phyloP scores from a whole-genome alignment of 2,888 invertebrate genomes.

The Hirtodrosophila trivittata region DNA sequence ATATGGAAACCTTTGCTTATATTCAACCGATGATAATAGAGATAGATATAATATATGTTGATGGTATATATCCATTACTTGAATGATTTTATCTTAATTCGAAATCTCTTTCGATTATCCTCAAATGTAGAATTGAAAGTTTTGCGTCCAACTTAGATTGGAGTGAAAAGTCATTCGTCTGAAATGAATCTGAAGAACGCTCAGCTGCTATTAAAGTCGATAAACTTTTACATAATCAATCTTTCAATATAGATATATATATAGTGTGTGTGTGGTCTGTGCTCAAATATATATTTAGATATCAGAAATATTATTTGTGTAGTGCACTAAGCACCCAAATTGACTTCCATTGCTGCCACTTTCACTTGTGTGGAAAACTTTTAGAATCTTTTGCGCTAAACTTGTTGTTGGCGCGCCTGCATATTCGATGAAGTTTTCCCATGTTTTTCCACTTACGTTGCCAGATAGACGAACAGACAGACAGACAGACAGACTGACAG shows the following conservation, averaged over 20 bases:
- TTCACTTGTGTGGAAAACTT: slow-evolving; percentile 65
- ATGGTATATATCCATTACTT: too few species aligned
- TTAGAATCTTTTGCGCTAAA: slow-evolving; percentile 55
- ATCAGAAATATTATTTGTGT: slow-evolving; percentile 27
- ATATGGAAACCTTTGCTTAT: too few species aligned
- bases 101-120: too few species aligned
- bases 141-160: too few species aligned
- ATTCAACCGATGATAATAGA: too few species aligned
- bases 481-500: slow-evolving; percentile 5
- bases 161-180: slow-evolving; percentile 1
- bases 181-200: neutral
- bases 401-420: slow-evolving; percentile 31
- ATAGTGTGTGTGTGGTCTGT: neutral
- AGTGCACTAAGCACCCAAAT: slow-evolving; percentile 39
- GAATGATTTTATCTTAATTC: too few species aligned
- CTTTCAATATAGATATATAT: slow-evolving; percentile 7
- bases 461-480: slow-evolving; percentile 2
- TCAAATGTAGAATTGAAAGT: too few species aligned
- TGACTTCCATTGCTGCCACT: slow-evolving; percentile 52
- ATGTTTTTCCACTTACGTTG: slow-evolving; percentile 34
- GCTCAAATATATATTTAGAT: neutral
- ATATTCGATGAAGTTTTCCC: slow-evolving; percentile 62
- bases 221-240: too few species aligned
- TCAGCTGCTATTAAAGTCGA: neutral
- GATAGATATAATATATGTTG: too few species aligned